Evolutionary conservation across 2,888 invertebrate genomes (phyloP).

Genomic region (Diloba caeruleocephala): DNA sequence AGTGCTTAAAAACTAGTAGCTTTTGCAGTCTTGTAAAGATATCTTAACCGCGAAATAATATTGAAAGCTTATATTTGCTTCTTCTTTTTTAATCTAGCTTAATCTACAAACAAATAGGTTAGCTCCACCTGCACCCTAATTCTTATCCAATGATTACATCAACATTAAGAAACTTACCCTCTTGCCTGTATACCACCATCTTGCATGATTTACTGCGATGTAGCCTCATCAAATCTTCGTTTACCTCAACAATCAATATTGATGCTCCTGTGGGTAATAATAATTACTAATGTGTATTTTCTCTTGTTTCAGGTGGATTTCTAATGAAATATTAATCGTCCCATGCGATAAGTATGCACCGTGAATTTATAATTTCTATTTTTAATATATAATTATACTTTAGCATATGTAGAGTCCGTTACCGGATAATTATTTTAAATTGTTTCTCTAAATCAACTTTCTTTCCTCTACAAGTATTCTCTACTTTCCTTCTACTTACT

Average conservation of each 20-base stretch:
- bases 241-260: constrained; percentile 39
- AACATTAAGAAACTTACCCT: constrained; percentile 32
- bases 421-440: no score
- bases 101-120: neutral
- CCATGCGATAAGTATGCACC: constrained; percentile 74
- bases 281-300: constrained; percentile 41
- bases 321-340: constrained; percentile 67
- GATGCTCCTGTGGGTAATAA: constrained; percentile 27
- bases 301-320: constrained; percentile 83
- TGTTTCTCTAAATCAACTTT: no score
- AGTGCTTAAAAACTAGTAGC: no score
- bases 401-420: no score
- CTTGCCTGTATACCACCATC: constrained; percentile 17
- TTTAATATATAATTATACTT: constrained; percentile 29
- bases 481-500: no score
- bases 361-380: no score
- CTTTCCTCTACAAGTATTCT: no score
- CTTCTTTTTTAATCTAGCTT: no score
- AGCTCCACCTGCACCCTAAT: constrained; percentile 27
- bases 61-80: no score
- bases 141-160: constrained; percentile 21
- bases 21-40: no score
- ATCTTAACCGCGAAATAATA: no score
- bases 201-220: constrained; percentile 31
- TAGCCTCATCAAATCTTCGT: constrained; percentile 43